Percentiles rank a stretch among this genome's conserved stretches.
Evolutionary conservation across 2,888 invertebrate species (phyloP).

Genomic region (Hydroisotoma schaefferi): DNA sequence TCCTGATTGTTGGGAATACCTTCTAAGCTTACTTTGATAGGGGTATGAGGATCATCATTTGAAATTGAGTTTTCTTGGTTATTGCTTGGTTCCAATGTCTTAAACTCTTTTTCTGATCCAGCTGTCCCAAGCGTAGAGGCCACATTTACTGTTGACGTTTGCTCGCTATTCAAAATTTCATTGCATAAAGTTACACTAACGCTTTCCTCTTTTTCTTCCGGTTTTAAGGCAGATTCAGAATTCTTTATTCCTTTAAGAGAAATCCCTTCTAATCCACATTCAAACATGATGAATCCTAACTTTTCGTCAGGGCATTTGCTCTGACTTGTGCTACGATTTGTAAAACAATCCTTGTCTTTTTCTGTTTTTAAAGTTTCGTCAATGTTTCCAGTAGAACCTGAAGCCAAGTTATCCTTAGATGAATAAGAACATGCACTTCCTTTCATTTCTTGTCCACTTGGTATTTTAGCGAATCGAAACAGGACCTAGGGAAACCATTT

Average conservation of each 20-base stretch:
- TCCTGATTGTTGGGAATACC: background rate
- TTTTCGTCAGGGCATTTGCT: constrained; percentile 54
- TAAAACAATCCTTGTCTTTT: constrained; percentile 6
- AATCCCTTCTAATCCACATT: constrained; percentile 89
- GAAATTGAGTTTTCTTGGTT: too few species aligned
- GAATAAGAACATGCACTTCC: constrained; percentile 20
- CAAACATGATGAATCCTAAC: constrained; percentile 93
- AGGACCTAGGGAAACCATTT: constrained; percentile 22
- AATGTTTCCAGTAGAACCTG: constrained; percentile 8
- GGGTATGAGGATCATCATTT: background rate
- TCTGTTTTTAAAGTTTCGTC: constrained; percentile 13
- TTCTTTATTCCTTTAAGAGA: constrained; percentile 61
- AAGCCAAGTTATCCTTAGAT: background rate
- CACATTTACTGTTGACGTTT: constrained; percentile 33
- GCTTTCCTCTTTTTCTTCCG: constrained; percentile 40
- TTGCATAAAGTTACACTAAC: constrained; percentile 46
- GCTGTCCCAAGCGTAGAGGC: constrained; percentile 30
- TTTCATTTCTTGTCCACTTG: constrained; percentile 38
- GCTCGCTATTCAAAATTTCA: constrained; percentile 23
- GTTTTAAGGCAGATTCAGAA: constrained; percentile 40
- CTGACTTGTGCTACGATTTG: constrained; percentile 11
- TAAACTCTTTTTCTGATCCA: constrained; percentile 20
- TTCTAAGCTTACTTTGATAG: background rate
- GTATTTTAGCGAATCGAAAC: constrained; percentile 47
- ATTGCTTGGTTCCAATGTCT: background rate